Percentiles rank a stretch among this genome's conserved stretches.
These are phyloP conservation scores for Thymelicus sylvestris DNA, from an alignment of 2,888 invertebrate genomes.

Conservation along the genomic window DNA sequence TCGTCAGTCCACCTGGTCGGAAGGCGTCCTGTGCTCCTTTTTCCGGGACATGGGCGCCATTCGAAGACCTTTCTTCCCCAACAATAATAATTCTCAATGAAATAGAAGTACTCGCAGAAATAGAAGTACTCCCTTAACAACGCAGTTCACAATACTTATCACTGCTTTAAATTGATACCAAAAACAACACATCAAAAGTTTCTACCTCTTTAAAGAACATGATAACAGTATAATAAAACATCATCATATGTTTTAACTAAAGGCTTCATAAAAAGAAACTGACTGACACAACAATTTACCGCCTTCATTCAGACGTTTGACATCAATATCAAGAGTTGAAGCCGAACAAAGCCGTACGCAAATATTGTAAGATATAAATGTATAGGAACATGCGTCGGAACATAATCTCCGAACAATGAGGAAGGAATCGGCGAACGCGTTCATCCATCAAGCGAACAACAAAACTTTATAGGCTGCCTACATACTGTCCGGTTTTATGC, in stretches of 20 bases:
- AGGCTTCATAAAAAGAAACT: not conserved
- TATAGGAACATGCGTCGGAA: constrained; percentile 20
- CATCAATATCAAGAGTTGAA: constrained; percentile 21
- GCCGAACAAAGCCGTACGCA: constrained; percentile 23
- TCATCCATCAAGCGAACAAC: constrained; percentile 35
- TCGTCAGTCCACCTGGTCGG: no score
- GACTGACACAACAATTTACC: constrained; percentile 6
- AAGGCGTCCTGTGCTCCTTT: no score
- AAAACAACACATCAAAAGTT: no score
- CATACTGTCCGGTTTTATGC: not conserved
- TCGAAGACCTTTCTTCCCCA: no score
- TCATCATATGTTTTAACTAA: no score
- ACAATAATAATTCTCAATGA: no score
- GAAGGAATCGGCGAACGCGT: constrained; percentile 25
- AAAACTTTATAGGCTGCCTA: not conserved
- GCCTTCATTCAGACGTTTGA: constrained; percentile 18
- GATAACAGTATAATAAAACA: not conserved
- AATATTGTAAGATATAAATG: constrained; percentile 21
- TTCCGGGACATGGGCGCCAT: no score
- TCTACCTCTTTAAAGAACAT: no score
- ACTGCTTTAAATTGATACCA: no score
- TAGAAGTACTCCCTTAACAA: no score
- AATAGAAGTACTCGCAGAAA: no score
- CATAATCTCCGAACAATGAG: constrained; percentile 26
- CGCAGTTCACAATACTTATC: no score